phyloP scores from a whole-genome alignment of 1,140 invertebrate species.

The Orchesella cincta region DNA sequence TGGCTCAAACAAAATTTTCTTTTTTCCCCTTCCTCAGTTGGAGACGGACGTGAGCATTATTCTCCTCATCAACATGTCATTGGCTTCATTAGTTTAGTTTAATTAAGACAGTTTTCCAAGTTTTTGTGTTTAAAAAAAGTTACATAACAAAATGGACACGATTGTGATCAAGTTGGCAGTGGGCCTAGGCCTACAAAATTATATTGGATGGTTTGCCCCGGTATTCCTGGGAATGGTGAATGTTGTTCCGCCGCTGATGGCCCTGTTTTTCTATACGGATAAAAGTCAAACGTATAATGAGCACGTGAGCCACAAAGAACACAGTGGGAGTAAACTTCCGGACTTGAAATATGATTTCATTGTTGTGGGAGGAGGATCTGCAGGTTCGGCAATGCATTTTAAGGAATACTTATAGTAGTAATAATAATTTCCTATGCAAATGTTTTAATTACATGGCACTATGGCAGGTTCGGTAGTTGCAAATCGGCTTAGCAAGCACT shows the following conservation, averaged over 20 bases:
- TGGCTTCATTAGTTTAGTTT: too few species aligned
- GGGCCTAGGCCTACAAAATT: slow-evolving; percentile 34
- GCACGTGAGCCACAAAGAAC: neutral
- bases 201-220: slow-evolving; percentile 38
- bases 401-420: too few species aligned
- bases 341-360: slow-evolving; percentile 16
- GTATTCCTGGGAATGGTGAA: slow-evolving; percentile 30
- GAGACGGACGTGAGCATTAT: too few species aligned
- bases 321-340: neutral
- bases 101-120: too few species aligned
- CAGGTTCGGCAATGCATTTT: neutral
- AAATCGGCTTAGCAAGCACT: neutral
- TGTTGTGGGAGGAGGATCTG: neutral
- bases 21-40: too few species aligned
- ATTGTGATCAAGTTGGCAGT: slow-evolving; percentile 25
- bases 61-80: too few species aligned
- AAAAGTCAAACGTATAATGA: slow-evolving; percentile 34
- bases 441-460: too few species aligned
- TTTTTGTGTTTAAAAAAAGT: too few species aligned
- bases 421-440: too few species aligned
- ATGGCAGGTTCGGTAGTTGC: neutral
- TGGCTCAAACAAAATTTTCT: too few species aligned
- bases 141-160: slow-evolving; percentile 16
- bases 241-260: neutral
- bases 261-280: slow-evolving; percentile 27